These are phyloP conservation scores for Nasonovia ribisnigri DNA, from an alignment of 2,888 invertebrate genomes.

Conservation along the genomic window DNA sequence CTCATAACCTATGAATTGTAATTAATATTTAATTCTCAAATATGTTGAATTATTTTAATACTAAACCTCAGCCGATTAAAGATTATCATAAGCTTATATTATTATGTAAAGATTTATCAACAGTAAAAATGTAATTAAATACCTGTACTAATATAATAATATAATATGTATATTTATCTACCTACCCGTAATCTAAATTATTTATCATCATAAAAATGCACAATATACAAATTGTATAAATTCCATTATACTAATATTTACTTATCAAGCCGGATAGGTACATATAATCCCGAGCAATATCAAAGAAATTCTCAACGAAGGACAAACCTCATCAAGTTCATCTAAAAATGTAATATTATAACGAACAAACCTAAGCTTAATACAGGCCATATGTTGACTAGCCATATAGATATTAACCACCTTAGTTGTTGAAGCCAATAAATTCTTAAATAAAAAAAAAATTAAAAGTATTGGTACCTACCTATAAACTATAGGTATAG, in stretches of 20 bases:
- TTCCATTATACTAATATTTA: neutral
- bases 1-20: neutral
- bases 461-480: no score
- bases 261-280: neutral
- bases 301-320: no score
- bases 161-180: neutral
- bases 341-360: no score
- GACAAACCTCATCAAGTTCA: no score
- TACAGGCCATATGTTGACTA: no score
- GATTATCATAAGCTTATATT: neutral
- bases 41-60: neutral
- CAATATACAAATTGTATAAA: neutral
- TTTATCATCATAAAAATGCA: neutral
- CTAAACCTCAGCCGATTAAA: neutral
- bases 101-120: neutral
- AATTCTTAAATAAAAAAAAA: no score
- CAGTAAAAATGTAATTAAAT: neutral
- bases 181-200: neutral
- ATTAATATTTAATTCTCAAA: neutral
- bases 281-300: neutral
- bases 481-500: no score
- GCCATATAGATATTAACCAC: no score
- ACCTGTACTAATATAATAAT: no score
- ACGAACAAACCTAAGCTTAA: no score
- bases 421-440: no score